Base-by-base conservation (phyloP, 2,797 vertebrate species). In the Sternotherus odoratus region DNA sequence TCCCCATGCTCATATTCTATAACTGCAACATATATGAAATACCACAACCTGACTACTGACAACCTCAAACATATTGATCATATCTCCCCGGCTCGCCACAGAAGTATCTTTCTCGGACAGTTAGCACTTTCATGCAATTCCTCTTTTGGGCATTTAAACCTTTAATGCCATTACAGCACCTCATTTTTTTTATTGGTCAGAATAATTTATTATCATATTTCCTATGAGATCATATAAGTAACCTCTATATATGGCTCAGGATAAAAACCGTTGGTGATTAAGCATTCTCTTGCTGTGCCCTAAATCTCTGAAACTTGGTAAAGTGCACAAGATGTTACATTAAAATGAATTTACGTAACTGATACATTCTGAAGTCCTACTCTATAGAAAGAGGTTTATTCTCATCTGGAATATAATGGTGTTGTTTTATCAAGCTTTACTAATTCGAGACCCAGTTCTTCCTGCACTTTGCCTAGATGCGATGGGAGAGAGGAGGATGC, bases 1-100 rank as follows among this genome's bases (percentile, higher is more conserved):
- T 5, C 21, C 19, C 84, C 21, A 21, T 23, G 3, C 3, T 6
- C 7, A 1, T 43, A 0, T 12, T 90, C 13, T 81, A 3, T 46
- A 46, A 43, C 2, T 39, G 39, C 24, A 39, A 43, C 36, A 39
- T 24, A 5, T 74, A 24, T 39, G 15, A 39, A 74, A 74, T 24
- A 23, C 39, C 39, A 46, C 10, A 5, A 43, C 6, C 69, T 26
- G 39, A 39, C 69, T 43, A 43, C 69, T 15, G 12, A 74, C 24
- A 74, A 46, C 12, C 69, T 74, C 39, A 43, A 74, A 39, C 69
- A 13, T 26, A 66, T 66, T 66, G 33, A 66, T 74, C 39, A 46
- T 13, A 43, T 43, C 39, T 74, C 17, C 60, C 60, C 1, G 8
- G 60, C 60, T 66, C 7, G 5, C 60, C n/a, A 66, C 60, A 66